phyloP scores from a whole-genome alignment of 2,888 invertebrate genomes.

The Acronicta leporina region DNA sequence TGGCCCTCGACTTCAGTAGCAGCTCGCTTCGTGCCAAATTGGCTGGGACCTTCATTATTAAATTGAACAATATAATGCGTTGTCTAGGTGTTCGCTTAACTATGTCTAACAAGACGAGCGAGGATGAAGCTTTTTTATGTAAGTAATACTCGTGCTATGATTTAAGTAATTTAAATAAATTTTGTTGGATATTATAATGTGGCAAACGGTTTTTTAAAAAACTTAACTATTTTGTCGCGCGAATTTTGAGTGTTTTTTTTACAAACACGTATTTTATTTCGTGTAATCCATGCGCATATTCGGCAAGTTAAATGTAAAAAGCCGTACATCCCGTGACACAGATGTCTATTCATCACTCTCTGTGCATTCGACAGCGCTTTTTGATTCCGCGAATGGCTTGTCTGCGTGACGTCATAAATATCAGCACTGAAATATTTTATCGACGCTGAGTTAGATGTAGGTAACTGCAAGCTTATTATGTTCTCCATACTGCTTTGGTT shows the following conservation, averaged over 20 bases:
- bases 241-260: too few relatives aligned
- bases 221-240: too few relatives aligned
- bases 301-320: slow-evolving; percentile 36
- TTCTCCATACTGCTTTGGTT: slow-evolving; percentile 15
- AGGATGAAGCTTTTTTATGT: slow-evolving; percentile 55
- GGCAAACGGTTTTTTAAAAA: too few relatives aligned
- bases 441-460: background rate
- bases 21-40: slow-evolving; percentile 73
- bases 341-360: slow-evolving; percentile 47
- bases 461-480: slow-evolving; percentile 17
- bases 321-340: slow-evolving; percentile 22
- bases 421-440: slow-evolving; percentile 28
- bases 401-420: slow-evolving; percentile 29
- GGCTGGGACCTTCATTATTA: slow-evolving; percentile 76
- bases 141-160: slow-evolving; percentile 28
- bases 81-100: slow-evolving; percentile 60
- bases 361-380: slow-evolving; percentile 43
- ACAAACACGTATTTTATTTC: slow-evolving; percentile 9
- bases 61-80: slow-evolving; percentile 74
- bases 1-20: slow-evolving; percentile 66
- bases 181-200: too few relatives aligned
- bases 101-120: slow-evolving; percentile 42
- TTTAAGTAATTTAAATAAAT: background rate
- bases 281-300: slow-evolving; percentile 18
- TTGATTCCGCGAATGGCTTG: slow-evolving; percentile 38